phyloP scores from a whole-genome alignment of 2,888 invertebrate species.

The Thera britannica region DNA sequence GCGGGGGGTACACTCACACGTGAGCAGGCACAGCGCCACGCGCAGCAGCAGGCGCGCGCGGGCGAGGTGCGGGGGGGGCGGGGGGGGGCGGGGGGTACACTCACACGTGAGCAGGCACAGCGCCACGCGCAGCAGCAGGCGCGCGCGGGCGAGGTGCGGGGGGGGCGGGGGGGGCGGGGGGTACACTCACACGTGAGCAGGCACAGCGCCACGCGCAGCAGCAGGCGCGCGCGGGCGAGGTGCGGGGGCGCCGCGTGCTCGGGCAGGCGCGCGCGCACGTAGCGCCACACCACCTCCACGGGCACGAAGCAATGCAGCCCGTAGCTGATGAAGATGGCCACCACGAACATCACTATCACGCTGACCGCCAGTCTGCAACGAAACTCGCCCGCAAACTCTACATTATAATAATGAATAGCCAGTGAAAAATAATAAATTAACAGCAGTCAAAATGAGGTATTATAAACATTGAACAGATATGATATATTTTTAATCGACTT shows the following conservation, averaged over 20 bases:
- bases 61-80: conserved; percentile 32
- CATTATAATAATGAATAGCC: too few species aligned
- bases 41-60: conserved; percentile 81
- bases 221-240: conserved; percentile 51
- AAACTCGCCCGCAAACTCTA: too few species aligned
- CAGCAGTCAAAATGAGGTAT: too few species aligned
- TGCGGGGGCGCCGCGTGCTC: conserved; percentile 41
- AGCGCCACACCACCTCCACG: conserved; percentile 95
- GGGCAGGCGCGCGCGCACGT: conserved; percentile 76
- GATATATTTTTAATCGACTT: too few species aligned
- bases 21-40: conserved; percentile 90
- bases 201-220: conserved; percentile 89
- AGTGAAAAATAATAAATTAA: too few species aligned
- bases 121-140: conserved; percentile 87
- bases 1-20: conserved; percentile 87
- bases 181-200: conserved; percentile 91
- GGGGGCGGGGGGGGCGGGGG: conserved; percentile 37
- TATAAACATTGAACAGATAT: too few species aligned
- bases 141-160: conserved; percentile 53
- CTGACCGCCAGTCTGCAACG: conserved; percentile 86
- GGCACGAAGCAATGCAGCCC: conserved; percentile 98
- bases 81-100: conserved; percentile 62
- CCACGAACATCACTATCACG: conserved; percentile 88
- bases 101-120: conserved; percentile 71
- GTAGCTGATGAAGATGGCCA: conserved; percentile 96